Evolutionary conservation across 1,140 invertebrate genomes (phyloP), one percentile per base, ranked within the genome.

Genomic region (Trichonephila clavipes): DNA sequence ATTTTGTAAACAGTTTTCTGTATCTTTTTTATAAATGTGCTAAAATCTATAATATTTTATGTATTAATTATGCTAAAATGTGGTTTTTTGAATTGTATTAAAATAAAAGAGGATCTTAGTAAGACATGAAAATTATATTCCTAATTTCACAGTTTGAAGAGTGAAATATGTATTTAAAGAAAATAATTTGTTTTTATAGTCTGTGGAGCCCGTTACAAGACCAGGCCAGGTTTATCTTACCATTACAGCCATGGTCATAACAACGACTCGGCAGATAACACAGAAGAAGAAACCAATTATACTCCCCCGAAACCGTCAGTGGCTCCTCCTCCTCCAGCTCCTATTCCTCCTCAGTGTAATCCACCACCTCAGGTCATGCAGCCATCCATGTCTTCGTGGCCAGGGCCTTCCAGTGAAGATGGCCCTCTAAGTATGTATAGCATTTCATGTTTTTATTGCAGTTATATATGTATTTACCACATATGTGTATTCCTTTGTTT

Each of bases 171-270:
- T 14, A 77, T 77, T 77, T 77, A 34, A 77, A 2, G 12, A 40
- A 77, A 16, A 18, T 77, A 34, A 77, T 18, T 77, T 40, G 5
- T 77, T 40, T 69, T 96, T 97, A 40, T 40, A 99, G 98, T 98
- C 96, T 99, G 99, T 97, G 98, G 98, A 96, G 98, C 98, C 95
- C 97, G 98, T 95, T 99, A 99, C 97, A 99, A 99, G 97, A 99
- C 98, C 88, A 97, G 98, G 95, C 98, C 99, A 94, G 99, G 99
- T 95, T 97, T 99, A 95, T 98, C 98, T 95, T 99, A 99, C 97
- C 99, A 99, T 97, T 98, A 98, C 97, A 97, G 98, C 96, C 98
- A 99, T 97, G 98, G 98, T 95, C 99, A 99, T 97, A 97, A 98
- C 96, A 97, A 97, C 77, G 92, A 95, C 77, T 92, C 92, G 62